phyloP scores from a whole-genome alignment of 2,113 vertebrate genomes.

The Plecturocebus donacophilus region DNA sequence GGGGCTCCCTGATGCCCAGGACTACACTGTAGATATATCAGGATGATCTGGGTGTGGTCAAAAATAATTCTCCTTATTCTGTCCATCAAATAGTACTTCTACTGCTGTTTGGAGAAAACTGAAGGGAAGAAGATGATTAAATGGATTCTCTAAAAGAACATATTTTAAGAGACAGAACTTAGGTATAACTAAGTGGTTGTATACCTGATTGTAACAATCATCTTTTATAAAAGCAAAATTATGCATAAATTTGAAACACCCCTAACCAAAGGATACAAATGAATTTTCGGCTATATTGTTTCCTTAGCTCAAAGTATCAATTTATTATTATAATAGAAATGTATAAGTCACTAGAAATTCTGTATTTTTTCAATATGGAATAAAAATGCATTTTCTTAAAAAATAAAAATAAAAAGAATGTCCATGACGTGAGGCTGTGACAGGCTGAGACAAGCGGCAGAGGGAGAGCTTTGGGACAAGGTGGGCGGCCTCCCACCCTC shows the following conservation, averaged over 20 bases:
- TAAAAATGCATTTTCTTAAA: constrained; percentile 31
- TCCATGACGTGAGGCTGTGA: background rate
- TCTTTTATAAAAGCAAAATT: constrained; percentile 49
- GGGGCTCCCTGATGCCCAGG: background rate
- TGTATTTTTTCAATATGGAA: constrained; percentile 50
- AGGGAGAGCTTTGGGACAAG: background rate
- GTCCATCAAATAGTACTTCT: too few species aligned
- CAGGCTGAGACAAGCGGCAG: background rate
- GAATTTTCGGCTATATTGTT: constrained; percentile 16
- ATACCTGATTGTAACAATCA: background rate
- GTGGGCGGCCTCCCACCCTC: background rate
- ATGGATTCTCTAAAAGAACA: too few species aligned
- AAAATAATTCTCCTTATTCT: too few species aligned
- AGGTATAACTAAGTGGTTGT: background rate
- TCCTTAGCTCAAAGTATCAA: background rate
- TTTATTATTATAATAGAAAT: constrained; percentile 36
- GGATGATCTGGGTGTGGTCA: too few species aligned
- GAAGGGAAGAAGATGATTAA: too few species aligned
- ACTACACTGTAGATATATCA: background rate
- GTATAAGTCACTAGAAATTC: constrained; percentile 33
- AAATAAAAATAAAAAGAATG: too few species aligned
- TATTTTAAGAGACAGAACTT: background rate
- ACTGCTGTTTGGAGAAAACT: too few species aligned
- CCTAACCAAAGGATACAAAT: background rate
- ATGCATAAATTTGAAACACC: background rate